A percentile compares a stretch with the other conserved stretches of the same genome.
Evolutionary conservation across 2,797 vertebrate species (phyloP).

Genomic region (Parauchenoglanis punctatus): DNA sequence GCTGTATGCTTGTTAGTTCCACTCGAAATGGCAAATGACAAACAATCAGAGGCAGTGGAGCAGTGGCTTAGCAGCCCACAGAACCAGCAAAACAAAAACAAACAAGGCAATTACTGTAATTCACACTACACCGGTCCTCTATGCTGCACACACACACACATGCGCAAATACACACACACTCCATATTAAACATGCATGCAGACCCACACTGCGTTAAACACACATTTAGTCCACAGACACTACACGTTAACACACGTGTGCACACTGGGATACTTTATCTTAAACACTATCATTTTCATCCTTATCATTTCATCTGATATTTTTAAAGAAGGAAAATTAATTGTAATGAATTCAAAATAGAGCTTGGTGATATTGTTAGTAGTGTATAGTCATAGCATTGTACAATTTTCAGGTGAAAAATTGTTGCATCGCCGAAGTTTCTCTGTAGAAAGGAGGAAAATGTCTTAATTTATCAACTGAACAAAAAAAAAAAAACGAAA

Average conservation of each 20-base stretch:
- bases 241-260: conserved; percentile 9
- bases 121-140: conserved; percentile 56
- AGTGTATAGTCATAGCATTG: too few relatives aligned
- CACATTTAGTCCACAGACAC: conserved; percentile 4
- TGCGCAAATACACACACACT: conserved; percentile 23
- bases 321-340: not conserved
- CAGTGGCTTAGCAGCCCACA: conserved; percentile 65
- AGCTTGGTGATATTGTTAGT: not conserved
- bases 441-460: not conserved
- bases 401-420: not conserved
- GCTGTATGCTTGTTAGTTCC: conserved; percentile 81
- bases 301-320: not conserved
- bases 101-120: conserved; percentile 71
- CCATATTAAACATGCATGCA: conserved; percentile 14
- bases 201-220: conserved; percentile 18
- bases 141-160: conserved; percentile 43
- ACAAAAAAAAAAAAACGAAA: not conserved
- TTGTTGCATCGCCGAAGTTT: not conserved
- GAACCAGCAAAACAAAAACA: conserved; percentile 69
- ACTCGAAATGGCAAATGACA: conserved; percentile 79
- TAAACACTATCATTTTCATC: conserved; percentile 1
- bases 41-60: conserved; percentile 75
- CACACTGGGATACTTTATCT: not conserved
- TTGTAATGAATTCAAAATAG: not conserved
- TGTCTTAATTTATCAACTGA: not conserved